Percentiles rank a stretch among this genome's conserved stretches.
phyloP scores from a whole-genome alignment of 64 coral and sea anemone genomes.

The Acropora tenuis region DNA sequence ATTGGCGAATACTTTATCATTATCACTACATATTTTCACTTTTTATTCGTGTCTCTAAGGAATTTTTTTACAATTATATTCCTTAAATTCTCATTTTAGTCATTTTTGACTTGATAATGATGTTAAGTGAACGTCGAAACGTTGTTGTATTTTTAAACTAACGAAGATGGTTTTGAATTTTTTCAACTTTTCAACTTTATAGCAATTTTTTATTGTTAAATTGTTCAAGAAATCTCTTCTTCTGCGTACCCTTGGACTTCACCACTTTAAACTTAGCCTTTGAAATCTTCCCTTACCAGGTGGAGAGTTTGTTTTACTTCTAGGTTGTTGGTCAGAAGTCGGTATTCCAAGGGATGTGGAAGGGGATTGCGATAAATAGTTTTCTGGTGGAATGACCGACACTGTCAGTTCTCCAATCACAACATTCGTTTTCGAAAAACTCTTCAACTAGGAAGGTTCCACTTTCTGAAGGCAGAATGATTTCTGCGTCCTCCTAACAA shows the following conservation, averaged over 20 bases:
- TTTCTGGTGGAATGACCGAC: not conserved
- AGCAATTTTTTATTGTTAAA: too few species aligned
- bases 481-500: constrained; percentile 9
- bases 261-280: constrained; percentile 17
- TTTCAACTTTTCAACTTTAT: not conserved
- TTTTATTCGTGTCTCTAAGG: too few species aligned
- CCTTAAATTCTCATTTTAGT: too few species aligned
- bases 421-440: constrained; percentile 5
- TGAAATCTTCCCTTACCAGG: not conserved
- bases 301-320: constrained; percentile 30
- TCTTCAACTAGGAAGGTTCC: constrained; percentile 1
- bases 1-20: too few species aligned
- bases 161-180: too few species aligned
- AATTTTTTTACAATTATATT: too few species aligned
- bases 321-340: constrained; percentile 10
- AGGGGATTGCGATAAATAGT: not conserved
- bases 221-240: too few species aligned
- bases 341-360: constrained; percentile 5
- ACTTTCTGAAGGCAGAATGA: constrained; percentile 2
- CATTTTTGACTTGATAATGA: too few species aligned
- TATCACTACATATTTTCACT: too few species aligned
- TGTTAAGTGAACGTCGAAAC: too few species aligned
- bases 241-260: not conserved
- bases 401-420: constrained; percentile 11
- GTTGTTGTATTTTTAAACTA: too few species aligned